Conservation (phyloP, 2,113 vertebrate species). For the Heptranchias perlo region DNA sequence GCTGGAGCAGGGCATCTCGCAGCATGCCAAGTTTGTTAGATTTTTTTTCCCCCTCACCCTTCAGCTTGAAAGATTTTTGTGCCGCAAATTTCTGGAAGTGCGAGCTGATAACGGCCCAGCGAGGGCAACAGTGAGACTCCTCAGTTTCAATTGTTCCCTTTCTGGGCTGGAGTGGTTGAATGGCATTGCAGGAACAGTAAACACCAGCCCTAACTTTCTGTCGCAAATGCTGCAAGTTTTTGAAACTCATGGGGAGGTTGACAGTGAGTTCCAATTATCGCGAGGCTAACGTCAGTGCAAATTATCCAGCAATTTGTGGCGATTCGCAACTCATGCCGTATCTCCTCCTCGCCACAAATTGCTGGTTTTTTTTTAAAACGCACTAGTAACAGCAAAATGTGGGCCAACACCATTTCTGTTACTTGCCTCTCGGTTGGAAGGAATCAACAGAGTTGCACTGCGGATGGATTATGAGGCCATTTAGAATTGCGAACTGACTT, state of each 20-base stretch:
- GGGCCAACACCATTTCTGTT: background rate
- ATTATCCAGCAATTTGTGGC: background rate
- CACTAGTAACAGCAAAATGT: background rate
- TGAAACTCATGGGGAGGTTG: too few species aligned
- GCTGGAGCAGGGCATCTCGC: too few species aligned
- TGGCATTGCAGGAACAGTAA: background rate
- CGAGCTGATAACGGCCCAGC: too few species aligned
- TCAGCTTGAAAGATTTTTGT: background rate
- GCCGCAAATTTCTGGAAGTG: too few species aligned
- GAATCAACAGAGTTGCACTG: background rate
- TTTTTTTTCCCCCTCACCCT: background rate
- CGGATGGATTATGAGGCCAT: background rate
- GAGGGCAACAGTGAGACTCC: background rate
- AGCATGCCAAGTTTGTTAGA: background rate
- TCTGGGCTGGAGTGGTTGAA: background rate
- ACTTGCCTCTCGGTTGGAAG: background rate
- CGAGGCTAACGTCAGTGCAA: background rate
- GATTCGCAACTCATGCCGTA: background rate
- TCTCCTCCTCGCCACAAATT: background rate
- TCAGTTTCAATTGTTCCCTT: background rate
- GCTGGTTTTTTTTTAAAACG: background rate
- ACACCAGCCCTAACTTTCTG: background rate
- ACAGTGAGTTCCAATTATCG: background rate
- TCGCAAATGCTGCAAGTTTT: background rate
- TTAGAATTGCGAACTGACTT: background rate